phyloP scores from a whole-genome alignment of 1,140 invertebrate genomes.

The Lanistes nyassanus region DNA sequence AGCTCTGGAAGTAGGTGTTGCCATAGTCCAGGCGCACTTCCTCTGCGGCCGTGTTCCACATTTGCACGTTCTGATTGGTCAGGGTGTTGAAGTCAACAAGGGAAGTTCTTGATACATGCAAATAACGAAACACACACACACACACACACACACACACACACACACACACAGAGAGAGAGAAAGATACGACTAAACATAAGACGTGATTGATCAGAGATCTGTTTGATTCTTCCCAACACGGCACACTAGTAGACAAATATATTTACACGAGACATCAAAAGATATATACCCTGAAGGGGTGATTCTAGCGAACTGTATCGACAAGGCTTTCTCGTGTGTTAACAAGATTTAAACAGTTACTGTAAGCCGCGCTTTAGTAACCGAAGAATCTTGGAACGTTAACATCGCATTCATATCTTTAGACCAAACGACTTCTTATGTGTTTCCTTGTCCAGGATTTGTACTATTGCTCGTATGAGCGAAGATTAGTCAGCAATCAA shows the following conservation, averaged over 20 bases:
- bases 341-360: too few relatives aligned
- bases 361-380: too few relatives aligned
- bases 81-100: slow-evolving; percentile 26
- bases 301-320: too few relatives aligned
- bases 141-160: neutral
- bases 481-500: too few relatives aligned
- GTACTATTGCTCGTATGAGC: slow-evolving; percentile 52
- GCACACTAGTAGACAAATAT: too few relatives aligned
- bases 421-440: slow-evolving; percentile 18
- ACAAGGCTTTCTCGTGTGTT: too few relatives aligned
- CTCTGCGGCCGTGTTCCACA: slow-evolving; percentile 34
- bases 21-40: slow-evolving; percentile 39
- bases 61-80: slow-evolving; percentile 25
- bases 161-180: neutral
- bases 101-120: slow-evolving; percentile 29
- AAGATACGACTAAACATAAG: too few relatives aligned
- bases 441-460: slow-evolving; percentile 54
- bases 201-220: too few relatives aligned
- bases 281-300: too few relatives aligned
- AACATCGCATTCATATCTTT: neutral
- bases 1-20: slow-evolving; percentile 37
- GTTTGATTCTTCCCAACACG: too few relatives aligned
- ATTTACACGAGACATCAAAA: too few relatives aligned
- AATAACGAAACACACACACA: neutral
- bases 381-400: too few relatives aligned